A percentile compares a stretch with the other conserved stretches of the same genome.
These are phyloP conservation scores for Onthophagus taurus DNA, from an alignment of 1,140 invertebrate species.

Conservation along the genomic window DNA sequence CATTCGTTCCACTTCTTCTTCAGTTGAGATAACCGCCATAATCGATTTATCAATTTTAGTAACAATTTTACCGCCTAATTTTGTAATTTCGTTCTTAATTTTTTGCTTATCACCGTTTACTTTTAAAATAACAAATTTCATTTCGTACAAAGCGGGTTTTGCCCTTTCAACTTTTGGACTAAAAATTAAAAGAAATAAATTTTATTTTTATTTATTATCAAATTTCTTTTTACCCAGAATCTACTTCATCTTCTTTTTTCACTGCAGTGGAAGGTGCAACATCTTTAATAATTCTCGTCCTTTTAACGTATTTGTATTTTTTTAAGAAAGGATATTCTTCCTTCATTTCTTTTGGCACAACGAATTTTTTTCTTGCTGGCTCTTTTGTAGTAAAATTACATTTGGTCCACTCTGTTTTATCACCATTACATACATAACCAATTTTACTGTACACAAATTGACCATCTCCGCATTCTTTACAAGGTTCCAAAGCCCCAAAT, in stretches of 20 bases:
- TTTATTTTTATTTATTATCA: background rate
- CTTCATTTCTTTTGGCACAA: slow-evolving; percentile 58
- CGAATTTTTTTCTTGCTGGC: slow-evolving; percentile 66
- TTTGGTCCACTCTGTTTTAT: slow-evolving; percentile 84
- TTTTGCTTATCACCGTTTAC: slow-evolving; percentile 48
- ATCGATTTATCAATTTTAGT: slow-evolving; percentile 54
- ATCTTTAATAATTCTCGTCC: slow-evolving; percentile 52
- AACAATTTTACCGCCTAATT: slow-evolving; percentile 65
- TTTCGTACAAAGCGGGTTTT: slow-evolving; percentile 60
- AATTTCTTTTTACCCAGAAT: slow-evolving; percentile 27
- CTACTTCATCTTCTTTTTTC: slow-evolving; percentile 43
- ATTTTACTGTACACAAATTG: slow-evolving; percentile 63
- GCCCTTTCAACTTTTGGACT: slow-evolving; percentile 50
- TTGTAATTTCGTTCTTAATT: slow-evolving; percentile 58
- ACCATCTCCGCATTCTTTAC: slow-evolving; percentile 68
- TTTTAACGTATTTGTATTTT: slow-evolving; percentile 57
- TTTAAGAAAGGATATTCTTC: slow-evolving; percentile 51
- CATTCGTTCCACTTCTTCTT: slow-evolving; percentile 60
- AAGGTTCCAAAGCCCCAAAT: slow-evolving; percentile 76
- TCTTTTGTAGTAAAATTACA: slow-evolving; percentile 64
- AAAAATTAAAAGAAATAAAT: slow-evolving; percentile 15
- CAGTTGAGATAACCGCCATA: slow-evolving; percentile 67
- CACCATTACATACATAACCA: slow-evolving; percentile 72
- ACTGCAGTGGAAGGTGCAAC: slow-evolving; percentile 40
- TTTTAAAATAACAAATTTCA: slow-evolving; percentile 67